Conservation (phyloP, 2,113 vertebrate genomes). For the Tauraco erythrolophus region DNA sequence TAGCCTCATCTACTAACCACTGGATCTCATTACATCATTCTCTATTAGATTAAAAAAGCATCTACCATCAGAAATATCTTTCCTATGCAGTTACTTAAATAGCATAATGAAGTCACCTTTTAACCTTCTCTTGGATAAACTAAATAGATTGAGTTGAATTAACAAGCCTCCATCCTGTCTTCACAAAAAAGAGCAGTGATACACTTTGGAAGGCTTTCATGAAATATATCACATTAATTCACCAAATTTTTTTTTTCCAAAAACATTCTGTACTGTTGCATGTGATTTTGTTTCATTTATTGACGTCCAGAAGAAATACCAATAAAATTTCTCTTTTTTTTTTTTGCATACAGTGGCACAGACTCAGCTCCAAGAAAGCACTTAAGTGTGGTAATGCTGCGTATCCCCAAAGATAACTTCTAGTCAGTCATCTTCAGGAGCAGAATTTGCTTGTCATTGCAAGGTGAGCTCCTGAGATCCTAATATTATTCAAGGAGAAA, state of each 20-base stretch:
- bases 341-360: neutral
- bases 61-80: neutral
- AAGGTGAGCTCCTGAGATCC: neutral
- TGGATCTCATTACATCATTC: constrained; percentile 7
- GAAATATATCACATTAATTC: neutral
- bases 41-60: constrained; percentile 5
- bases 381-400: neutral
- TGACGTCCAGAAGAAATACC: neutral
- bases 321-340: neutral
- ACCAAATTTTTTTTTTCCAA: neutral
- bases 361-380: neutral
- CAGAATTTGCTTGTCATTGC: neutral
- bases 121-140: neutral
- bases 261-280: neutral
- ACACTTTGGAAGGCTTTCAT: neutral
- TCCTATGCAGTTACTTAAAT: neutral
- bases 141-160: neutral
- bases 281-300: neutral
- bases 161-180: neutral
- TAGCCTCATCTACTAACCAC: neutral
- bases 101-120: neutral
- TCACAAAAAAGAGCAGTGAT: neutral
- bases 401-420: neutral
- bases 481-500: neutral
- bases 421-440: neutral